Percentiles rank a stretch among this genome's conserved stretches.
Evolutionary conservation across 1,140 invertebrate genomes (phyloP).

Genomic region (Papilio xuthus): DNA sequence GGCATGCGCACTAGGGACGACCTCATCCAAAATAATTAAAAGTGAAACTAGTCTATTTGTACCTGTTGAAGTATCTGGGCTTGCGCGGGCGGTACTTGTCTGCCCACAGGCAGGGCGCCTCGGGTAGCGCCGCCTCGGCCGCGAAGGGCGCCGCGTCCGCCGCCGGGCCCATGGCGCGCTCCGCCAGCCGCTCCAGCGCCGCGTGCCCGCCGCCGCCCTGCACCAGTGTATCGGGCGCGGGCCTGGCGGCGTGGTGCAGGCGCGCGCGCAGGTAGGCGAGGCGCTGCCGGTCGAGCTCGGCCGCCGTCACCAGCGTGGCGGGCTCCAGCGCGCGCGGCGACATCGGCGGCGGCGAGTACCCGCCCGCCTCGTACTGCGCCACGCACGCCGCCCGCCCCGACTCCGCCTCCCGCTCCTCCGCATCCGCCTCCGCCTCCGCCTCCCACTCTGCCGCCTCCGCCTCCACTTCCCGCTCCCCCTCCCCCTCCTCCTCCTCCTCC

Average conservation of each 20-base stretch:
- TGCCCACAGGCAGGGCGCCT: slow-evolving; percentile 96
- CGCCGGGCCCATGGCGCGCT: slow-evolving; percentile 90
- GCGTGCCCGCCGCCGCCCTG: slow-evolving; percentile 80
- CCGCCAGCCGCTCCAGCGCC: slow-evolving; percentile 88
- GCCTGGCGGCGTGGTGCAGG: slow-evolving; percentile 42
- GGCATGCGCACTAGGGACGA: too few species aligned
- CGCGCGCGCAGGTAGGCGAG: slow-evolving; percentile 88
- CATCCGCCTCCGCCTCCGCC: slow-evolving; percentile 46
- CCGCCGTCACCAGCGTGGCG: slow-evolving; percentile 89
- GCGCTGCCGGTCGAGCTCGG: slow-evolving; percentile 90
- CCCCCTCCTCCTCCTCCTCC: slow-evolving; percentile 2
- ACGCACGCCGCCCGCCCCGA: slow-evolving; percentile 72
- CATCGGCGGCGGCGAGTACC: slow-evolving; percentile 92
- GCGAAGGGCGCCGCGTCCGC: slow-evolving; percentile 95
- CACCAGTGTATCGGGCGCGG: too few species aligned
- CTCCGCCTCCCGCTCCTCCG: slow-evolving; percentile 48
- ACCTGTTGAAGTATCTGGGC: slow-evolving; percentile 97
- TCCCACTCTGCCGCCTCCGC: slow-evolving; percentile 25
- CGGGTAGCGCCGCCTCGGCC: slow-evolving; percentile 93
- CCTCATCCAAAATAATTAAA: too few species aligned
- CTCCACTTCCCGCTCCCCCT: slow-evolving; percentile 25
- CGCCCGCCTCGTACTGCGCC: slow-evolving; percentile 87
- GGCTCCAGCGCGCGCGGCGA: slow-evolving; percentile 88
- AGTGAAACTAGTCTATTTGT: too few species aligned
- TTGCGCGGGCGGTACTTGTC: slow-evolving; percentile 99